Percentiles rank a stretch among this genome's conserved stretches.
Evolutionary conservation across 2,888 invertebrate genomes (phyloP).

Genomic region (Aelia acuminata): DNA sequence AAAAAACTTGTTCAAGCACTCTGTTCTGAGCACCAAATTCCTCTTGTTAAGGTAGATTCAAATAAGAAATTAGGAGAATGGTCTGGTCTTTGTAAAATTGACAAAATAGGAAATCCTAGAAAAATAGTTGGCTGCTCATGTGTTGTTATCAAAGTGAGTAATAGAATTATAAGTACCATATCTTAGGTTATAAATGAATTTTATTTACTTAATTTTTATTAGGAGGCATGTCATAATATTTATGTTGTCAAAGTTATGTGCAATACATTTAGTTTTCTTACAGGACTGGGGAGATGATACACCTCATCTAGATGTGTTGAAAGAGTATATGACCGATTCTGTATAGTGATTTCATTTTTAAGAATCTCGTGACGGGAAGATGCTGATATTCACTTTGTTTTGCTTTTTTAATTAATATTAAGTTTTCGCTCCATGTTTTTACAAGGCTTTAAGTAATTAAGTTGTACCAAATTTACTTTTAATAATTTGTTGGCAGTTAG

Average conservation of each 20-base stretch:
- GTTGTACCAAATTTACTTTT: background rate
- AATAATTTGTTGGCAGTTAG: too few species aligned
- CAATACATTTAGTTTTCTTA: background rate
- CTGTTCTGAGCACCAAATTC: slow-evolving; percentile 98
- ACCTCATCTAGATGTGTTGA: slow-evolving; percentile 48
- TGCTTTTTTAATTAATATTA: background rate
- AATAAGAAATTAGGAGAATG: slow-evolving; percentile 99
- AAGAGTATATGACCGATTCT: slow-evolving; percentile 50
- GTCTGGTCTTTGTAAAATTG: slow-evolving; percentile 99
- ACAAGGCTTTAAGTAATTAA: background rate
- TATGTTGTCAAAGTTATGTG: background rate
- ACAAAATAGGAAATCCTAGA: slow-evolving; percentile 98
- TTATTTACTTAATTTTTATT: too few species aligned
- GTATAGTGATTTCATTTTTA: background rate
- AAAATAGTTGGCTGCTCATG: slow-evolving; percentile 99
- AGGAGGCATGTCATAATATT: too few species aligned
- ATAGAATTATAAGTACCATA: too few species aligned
- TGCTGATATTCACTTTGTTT: background rate
- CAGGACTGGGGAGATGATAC: slow-evolving; percentile 50
- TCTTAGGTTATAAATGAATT: too few species aligned
- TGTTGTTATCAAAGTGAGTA: slow-evolving; percentile 81
- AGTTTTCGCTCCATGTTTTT: background rate
- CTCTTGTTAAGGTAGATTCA: slow-evolving; percentile 96
- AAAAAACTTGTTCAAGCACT: slow-evolving; percentile 97
- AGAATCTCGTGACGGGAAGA: background rate